Conservation (phyloP, 2,113 vertebrate genomes). For the Rostratula benghalensis region DNA sequence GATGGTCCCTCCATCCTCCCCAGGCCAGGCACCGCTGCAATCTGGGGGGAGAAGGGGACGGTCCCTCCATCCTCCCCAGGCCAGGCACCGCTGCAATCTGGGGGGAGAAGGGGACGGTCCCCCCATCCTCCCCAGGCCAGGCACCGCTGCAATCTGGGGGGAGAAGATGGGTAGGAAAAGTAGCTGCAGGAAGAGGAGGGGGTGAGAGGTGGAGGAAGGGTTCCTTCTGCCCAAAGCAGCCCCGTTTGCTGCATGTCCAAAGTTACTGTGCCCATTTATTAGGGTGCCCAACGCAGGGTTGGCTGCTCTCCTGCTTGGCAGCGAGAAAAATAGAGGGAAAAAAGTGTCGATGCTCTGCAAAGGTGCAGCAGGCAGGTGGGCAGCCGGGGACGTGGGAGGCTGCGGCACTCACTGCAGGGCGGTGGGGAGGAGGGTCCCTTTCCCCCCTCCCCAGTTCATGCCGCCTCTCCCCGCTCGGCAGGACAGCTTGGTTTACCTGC, state of each 20-base stretch:
- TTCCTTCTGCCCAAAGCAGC: neutral
- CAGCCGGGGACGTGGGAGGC: neutral
- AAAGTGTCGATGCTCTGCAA: fast-evolving
- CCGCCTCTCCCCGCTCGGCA: conserved; percentile 26
- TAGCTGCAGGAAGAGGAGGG: neutral
- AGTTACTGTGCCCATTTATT: neutral
- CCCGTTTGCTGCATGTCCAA: neutral
- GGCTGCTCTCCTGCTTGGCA: neutral
- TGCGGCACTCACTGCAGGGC: neutral
- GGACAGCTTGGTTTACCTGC: conserved; percentile 94
- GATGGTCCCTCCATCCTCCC: neutral
- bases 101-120: neutral
- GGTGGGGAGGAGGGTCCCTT: neutral
- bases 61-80: fast-evolving
- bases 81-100: neutral
- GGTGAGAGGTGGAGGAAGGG: neutral
- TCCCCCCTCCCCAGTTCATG: neutral
- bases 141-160: neutral
- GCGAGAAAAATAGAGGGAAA: neutral
- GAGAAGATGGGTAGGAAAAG: neutral
- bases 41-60: neutral
- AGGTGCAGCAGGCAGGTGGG: neutral
- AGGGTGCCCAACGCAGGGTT: neutral
- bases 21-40: neutral
- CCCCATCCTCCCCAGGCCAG: fast-evolving